Evolutionary conservation across 2,113 vertebrate genomes (phyloP), one percentile per base, ranked within the genome.

Genomic region (Cichladusa arquata): DNA sequence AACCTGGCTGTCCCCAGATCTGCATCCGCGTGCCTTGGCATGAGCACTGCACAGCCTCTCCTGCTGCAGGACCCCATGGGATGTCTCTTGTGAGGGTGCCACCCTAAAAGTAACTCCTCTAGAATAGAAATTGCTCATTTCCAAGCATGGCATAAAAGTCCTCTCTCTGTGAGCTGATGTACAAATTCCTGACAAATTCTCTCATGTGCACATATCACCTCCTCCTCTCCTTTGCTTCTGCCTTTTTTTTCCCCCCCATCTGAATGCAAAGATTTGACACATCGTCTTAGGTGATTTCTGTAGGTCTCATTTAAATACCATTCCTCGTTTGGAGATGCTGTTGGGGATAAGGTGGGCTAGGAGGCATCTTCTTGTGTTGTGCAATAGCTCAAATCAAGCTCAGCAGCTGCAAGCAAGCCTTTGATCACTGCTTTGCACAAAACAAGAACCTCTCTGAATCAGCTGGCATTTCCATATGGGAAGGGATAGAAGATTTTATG

Each of bases 1-100:
- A 12, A 0, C 19, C 17, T 14, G 4, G 3, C 72, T 86, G 38
- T 19, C 40, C 28, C 26, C 0, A 0, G 25, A 8, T 17, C 40
- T 36, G n/a, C 58, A 86, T 57, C 92, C 45, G 62, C 29, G 9
- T 62, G 53, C 62, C 54, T 89, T 73, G n/a, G 36, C 50, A 53
- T 13, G 48, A 26, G 7, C 28, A 1, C 54, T 12, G 34, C 33
- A 13, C 22, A 12, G 0, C 26, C 24, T 20, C n/a, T 56, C 28
- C 44, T 53, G 58, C 80, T 77, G 36, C 58, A 56, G 73, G 34
- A 91, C 23, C 58, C 33, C 0, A 0, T 28, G 77, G 40, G 22
- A 17, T 53, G 45, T 14, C 54, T 48, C 44, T 60, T 40, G 14
- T 1, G 3, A 48, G 54, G 20, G 24, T 42, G 14, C 80, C 13